Conservation (phyloP, 2,797 vertebrate species). For the Xenops minutus region DNA sequence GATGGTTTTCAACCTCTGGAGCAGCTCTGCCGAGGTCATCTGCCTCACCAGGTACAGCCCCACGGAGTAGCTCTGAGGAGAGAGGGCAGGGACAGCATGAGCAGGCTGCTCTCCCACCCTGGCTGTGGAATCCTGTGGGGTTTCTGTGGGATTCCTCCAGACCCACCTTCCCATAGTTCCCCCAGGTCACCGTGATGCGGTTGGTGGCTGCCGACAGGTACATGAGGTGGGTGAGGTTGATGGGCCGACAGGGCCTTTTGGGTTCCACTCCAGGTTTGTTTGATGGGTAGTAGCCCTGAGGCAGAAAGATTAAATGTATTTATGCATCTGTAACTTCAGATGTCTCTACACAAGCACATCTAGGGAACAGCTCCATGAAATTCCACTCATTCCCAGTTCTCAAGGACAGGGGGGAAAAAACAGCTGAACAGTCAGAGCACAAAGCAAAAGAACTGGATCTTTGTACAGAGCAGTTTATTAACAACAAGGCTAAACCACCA, state of each 20-base stretch:
- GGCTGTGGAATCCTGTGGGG: rapidly evolving
- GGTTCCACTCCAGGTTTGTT: conserved; percentile 98
- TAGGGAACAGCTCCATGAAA: background rate
- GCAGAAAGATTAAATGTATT: background rate
- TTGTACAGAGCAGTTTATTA: background rate
- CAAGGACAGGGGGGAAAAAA: background rate
- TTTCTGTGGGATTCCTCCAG: rapidly evolving
- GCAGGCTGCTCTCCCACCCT: conserved; percentile 46
- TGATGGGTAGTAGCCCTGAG: conserved; percentile 95
- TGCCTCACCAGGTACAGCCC: conserved; percentile 93
- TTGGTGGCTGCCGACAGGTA: conserved; percentile 93
- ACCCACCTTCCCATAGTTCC: conserved; percentile 95
- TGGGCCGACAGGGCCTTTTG: conserved; percentile 93
- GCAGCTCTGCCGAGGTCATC: conserved; percentile 91
- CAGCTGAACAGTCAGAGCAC: background rate
- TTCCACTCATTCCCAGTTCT: background rate
- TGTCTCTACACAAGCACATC: too few relatives aligned
- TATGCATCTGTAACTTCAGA: background rate
- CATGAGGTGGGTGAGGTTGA: conserved; percentile 97
- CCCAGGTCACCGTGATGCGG: conserved; percentile 95
- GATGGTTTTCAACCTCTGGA: conserved; percentile 92
- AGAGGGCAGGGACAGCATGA: conserved; percentile 40
- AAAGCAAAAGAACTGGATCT: background rate
- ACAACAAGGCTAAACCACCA: background rate
- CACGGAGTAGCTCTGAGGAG: conserved; percentile 89